Base-by-base conservation (phyloP, 2,888 invertebrate genomes). In the Drosophila imparisetae region DNA sequence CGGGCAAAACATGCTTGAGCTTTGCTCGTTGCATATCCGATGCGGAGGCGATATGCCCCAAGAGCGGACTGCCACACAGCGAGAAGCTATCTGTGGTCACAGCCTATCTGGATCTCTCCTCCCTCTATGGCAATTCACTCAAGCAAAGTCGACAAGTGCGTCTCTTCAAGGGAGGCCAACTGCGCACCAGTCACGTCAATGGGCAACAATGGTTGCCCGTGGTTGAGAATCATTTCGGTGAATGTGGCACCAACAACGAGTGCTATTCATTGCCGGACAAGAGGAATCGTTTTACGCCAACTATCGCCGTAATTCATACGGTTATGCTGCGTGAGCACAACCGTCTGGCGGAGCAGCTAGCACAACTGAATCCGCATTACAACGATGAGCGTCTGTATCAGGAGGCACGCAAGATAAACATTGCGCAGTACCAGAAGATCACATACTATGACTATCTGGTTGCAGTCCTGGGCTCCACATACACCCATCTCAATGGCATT, bases 61-160 rank as follows among this genome's bases (percentile, higher is more conserved):
- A 94, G 66, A 93, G 93, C 58, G 91, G 92, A 45, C 69, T 75
- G 4, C 66, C 83, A 0, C 93, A 94, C 77, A 94, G 95, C 38
- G 95, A 95, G 54, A 95, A 96, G 94, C 95, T 96, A 91, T 90
- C 91, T 62, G 66, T 83, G 34, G 86, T 86, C 5, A 88, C 91
- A 2, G 85, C 90, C 21, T 92, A 79, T 81, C 93, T 97, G 94
- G 97, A 98, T 90, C 93, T 96, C 13, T 97, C 97, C 0, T 93
- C 96, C 21, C 95, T 97, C 0, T 98, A 97, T 90, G 97, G 97
- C 0, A 96, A 95, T 69, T 95, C 94, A 2, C 93, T 94, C 10
- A 93, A 94, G 24, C 94, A 95, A 70, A 95, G 95, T 10, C 93
- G 93, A 0, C 94, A 94, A 21, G 92, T 97, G 18, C 94, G 97